Percentiles rank a stretch among this genome's conserved stretches.
phyloP scores from a whole-genome alignment of 2,113 vertebrate genomes.

The Haemorhous mexicanus region DNA sequence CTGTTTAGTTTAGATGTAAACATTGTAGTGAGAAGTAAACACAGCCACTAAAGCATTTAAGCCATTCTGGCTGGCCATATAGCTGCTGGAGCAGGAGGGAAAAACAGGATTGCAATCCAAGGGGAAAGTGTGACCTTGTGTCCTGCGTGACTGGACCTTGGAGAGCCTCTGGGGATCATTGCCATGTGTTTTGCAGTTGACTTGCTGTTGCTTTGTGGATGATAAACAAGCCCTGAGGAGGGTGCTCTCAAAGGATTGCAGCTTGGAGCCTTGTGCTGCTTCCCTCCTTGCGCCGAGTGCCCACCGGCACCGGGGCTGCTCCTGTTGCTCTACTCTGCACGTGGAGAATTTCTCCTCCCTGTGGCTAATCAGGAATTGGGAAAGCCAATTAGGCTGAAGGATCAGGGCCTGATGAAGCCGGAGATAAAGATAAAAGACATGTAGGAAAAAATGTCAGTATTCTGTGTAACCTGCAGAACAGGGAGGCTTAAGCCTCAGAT shows the following conservation, averaged over 20 bases:
- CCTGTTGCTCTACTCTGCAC: background rate
- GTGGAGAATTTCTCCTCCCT: background rate
- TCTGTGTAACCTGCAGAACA: background rate
- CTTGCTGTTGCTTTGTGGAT: background rate
- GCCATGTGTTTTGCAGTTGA: background rate
- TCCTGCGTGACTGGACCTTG: background rate
- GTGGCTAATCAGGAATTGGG: background rate
- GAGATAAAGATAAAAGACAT: background rate
- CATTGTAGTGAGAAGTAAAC: background rate
- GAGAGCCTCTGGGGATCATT: background rate
- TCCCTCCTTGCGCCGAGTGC: background rate
- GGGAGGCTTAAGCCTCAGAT: background rate
- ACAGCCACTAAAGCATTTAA: background rate
- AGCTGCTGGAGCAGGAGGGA: background rate
- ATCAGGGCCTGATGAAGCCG: background rate
- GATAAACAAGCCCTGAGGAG: background rate
- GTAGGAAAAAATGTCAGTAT: background rate
- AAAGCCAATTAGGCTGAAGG: background rate
- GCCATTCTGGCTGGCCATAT: background rate
- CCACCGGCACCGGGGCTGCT: background rate
- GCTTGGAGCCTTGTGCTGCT: background rate
- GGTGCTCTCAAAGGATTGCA: background rate
- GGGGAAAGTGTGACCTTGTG: background rate
- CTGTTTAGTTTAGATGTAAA: background rate
- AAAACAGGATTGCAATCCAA: background rate